Percentiles rank a stretch among this genome's conserved stretches.
phyloP scores from a whole-genome alignment of 2,113 vertebrate genomes.

The Perognathus longimembris region DNA sequence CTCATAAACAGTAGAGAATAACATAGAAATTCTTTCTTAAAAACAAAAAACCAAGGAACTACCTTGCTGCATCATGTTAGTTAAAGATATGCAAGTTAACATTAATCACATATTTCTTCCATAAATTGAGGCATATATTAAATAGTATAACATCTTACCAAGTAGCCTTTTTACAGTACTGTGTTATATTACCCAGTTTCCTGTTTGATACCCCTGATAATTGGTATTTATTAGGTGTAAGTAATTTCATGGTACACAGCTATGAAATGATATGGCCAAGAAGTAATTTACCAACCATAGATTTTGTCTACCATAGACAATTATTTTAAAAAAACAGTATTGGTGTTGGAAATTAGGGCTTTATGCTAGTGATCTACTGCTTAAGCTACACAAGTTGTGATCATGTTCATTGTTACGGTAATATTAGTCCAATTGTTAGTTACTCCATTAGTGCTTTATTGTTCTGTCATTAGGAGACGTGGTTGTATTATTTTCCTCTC shows the following conservation, averaged over 20 bases:
- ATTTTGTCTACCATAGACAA: too few species aligned
- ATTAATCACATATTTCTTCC: background rate
- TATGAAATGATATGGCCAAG: background rate
- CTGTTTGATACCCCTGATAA: background rate
- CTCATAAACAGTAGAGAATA: background rate
- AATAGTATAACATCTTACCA: background rate
- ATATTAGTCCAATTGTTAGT: too few species aligned
- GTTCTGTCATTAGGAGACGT: too few species aligned
- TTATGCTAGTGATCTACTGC: too few species aligned
- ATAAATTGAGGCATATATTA: background rate
- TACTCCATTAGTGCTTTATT: too few species aligned
- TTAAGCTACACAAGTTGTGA: too few species aligned
- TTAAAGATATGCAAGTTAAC: background rate
- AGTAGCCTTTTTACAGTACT: background rate
- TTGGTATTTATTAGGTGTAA: background rate
- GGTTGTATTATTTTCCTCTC: too few species aligned
- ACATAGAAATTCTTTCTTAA: too few species aligned
- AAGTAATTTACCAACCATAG: background rate
- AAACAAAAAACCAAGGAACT: background rate
- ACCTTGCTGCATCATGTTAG: background rate
- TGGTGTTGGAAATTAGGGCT: too few species aligned
- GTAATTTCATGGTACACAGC: background rate
- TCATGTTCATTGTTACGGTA: too few species aligned
- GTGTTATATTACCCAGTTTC: background rate
- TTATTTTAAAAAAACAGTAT: too few species aligned